These are phyloP conservation scores for Herpailurus yagouaroundi DNA, from an alignment of 2,113 vertebrate genomes.

Conservation along the genomic window DNA sequence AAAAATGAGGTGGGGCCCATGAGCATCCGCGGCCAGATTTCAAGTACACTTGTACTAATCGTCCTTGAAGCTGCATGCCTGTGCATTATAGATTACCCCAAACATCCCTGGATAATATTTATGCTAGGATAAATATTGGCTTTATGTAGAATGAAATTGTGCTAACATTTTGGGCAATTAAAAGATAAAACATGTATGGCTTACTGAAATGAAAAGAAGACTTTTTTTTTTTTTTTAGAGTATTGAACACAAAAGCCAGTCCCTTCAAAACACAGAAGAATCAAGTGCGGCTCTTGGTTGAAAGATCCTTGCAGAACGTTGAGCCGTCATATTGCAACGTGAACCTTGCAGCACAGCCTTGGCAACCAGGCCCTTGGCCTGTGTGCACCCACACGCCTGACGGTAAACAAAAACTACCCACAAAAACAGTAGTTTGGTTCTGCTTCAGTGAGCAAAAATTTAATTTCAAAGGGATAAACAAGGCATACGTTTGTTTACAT, in stretches of 20 bases:
- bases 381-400: fast-evolving
- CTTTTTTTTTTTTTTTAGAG: not conserved
- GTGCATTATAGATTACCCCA: not conserved
- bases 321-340: fast-evolving
- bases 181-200: not conserved
- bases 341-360: fast-evolving
- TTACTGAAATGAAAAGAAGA: not conserved
- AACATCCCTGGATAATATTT: not conserved
- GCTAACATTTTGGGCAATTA: slow-evolving; percentile 35
- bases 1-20: not conserved
- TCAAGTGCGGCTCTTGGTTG: no score
- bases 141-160: slow-evolving; percentile 17
- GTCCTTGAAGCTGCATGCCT: not conserved
- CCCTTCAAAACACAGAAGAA: not conserved
- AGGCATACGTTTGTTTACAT: fast-evolving
- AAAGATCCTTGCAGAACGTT: fast-evolving
- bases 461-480: not conserved
- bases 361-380: fast-evolving
- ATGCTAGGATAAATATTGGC: not conserved
- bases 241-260: not conserved
- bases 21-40: not conserved
- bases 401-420: fast-evolving
- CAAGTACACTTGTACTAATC: not conserved
- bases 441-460: not conserved
- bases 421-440: not conserved